phyloP scores from a whole-genome alignment of 1,140 invertebrate species.

The Acyrthosiphon pisum region DNA sequence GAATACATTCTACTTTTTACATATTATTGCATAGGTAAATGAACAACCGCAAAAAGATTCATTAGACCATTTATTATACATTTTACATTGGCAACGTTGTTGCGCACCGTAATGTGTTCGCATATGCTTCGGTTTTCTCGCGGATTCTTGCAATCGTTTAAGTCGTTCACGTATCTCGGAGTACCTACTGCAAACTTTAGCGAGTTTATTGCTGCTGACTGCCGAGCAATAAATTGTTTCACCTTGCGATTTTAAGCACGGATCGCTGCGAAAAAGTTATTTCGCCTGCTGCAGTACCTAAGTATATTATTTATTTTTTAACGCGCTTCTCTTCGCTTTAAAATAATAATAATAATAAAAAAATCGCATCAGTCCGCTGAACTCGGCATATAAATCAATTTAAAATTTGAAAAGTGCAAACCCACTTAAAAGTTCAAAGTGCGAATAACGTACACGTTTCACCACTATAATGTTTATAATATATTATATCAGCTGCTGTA shows the following conservation, averaged over 20 bases:
- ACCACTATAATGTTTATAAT: constrained; percentile 3
- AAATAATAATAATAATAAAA: not conserved
- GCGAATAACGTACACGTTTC: not conserved
- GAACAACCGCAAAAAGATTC: not conserved
- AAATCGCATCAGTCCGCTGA: not conserved
- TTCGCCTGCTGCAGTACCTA: not conserved
- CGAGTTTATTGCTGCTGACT: not conserved
- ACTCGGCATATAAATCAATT: constrained; percentile 13
- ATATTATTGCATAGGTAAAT: not conserved
- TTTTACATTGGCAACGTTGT: not conserved
- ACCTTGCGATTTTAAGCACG: not conserved
- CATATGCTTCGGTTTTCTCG: not conserved
- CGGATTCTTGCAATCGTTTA: not conserved
- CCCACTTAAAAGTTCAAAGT: constrained; percentile 4
- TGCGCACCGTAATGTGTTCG: not conserved
- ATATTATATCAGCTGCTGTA: not conserved
- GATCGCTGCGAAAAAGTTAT: not conserved
- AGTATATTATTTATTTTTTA: constrained; percentile 20
- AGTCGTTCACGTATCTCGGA: not conserved
- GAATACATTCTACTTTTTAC: not conserved
- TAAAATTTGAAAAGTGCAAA: constrained; percentile 5
- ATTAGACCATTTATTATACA: not conserved
- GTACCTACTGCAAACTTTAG: not conserved
- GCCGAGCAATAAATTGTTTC: not conserved
- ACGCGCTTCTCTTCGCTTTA: not conserved